Conservation (phyloP, 2,113 vertebrate species). For the Lepus americanus region DNA sequence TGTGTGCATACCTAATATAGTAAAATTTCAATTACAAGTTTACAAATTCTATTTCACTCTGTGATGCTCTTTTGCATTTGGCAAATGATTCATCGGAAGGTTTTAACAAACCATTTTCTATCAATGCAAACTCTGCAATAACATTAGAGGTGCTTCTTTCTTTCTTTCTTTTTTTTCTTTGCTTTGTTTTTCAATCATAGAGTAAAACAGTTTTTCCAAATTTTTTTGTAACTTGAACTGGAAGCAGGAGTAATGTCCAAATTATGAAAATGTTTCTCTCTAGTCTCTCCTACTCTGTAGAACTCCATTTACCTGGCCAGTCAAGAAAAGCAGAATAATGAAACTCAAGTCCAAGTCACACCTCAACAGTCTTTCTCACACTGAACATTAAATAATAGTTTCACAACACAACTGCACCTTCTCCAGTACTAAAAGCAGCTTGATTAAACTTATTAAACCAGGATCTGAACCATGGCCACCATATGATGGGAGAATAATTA, state of each 20-base stretch:
- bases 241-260: background rate
- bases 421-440: conserved; percentile 12
- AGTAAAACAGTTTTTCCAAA: background rate
- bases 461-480: conserved; percentile 53
- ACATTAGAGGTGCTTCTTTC: background rate
- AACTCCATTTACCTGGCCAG: conserved; percentile 41
- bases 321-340: conserved; percentile 56
- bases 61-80: background rate
- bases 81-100: background rate
- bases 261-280: background rate
- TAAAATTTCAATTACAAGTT: background rate
- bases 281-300: background rate
- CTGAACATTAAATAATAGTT: conserved; percentile 42
- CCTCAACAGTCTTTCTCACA: background rate
- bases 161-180: no score
- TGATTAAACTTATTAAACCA: conserved; percentile 63
- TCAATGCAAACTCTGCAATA: background rate
- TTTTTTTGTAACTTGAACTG: conserved; percentile 12
- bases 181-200: background rate
- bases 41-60: background rate
- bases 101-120: conserved; percentile 41
- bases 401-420: background rate
- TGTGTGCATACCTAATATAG: fast-evolving
- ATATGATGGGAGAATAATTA: conserved; percentile 10
- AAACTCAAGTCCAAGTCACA: background rate